These are phyloP conservation scores for pig (Sus scrofa) DNA, from an alignment of 2,113 vertebrate genomes.

Conservation along the genomic window DNA sequence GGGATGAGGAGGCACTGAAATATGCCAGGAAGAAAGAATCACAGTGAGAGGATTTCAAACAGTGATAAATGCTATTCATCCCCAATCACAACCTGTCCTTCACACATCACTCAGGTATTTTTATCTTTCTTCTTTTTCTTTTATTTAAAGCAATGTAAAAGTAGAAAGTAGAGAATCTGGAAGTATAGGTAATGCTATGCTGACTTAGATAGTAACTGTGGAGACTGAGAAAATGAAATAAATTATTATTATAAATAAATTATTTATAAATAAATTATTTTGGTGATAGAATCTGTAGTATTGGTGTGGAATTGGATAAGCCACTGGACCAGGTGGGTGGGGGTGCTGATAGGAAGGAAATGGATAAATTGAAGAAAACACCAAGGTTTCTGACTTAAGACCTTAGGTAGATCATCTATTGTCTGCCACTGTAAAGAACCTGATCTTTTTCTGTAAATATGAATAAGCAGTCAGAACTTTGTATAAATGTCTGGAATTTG, in stretches of 20 bases:
- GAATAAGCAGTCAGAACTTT: neutral
- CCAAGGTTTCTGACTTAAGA: neutral
- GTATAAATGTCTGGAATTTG: neutral
- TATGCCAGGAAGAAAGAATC: neutral
- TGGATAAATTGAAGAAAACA: neutral
- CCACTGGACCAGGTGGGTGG: neutral
- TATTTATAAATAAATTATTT: no score
- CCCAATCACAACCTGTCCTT: neutral
- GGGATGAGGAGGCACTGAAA: neutral
- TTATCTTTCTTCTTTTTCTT: no score
- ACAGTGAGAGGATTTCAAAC: neutral
- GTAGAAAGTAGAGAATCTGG: neutral
- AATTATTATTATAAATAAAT: no score
- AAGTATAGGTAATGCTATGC: no score
- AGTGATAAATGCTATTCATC: neutral
- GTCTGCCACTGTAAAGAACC: neutral
- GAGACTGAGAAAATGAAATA: neutral
- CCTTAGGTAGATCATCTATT: neutral
- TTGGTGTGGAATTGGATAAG: neutral
- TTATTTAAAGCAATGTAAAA: neutral
- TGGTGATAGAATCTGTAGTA: neutral
- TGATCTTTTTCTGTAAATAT: neutral
- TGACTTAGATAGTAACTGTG: neutral
- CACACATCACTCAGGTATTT: neutral
- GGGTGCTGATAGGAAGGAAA: neutral